Evolutionary conservation across 2,888 invertebrate species (phyloP).

Genomic region (Helleia helle): DNA sequence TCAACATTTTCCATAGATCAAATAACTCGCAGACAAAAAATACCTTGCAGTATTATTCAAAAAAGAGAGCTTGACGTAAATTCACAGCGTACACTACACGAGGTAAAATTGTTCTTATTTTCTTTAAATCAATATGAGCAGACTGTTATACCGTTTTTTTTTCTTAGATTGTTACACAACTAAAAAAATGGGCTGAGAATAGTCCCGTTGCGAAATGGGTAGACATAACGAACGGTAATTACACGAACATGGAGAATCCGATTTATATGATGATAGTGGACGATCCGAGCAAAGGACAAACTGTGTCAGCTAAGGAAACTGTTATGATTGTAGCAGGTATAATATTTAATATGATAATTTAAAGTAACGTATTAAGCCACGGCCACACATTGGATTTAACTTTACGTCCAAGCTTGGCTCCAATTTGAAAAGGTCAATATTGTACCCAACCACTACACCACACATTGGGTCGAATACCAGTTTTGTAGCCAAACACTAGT

Average conservation of each 20-base stretch:
- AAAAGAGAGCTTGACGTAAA: slow-evolving; percentile 43
- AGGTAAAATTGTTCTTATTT: slow-evolving; percentile 31
- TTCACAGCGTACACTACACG: slow-evolving; percentile 46
- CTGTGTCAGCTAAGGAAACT: slow-evolving; percentile 51
- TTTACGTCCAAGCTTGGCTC: no score
- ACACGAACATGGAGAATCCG: slow-evolving; percentile 59
- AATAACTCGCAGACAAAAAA: neutral
- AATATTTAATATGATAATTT: no score
- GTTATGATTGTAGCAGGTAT: slow-evolving; percentile 60
- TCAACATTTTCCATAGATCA: neutral
- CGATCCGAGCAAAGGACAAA: slow-evolving; percentile 60
- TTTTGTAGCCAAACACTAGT: no score
- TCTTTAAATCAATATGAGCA: slow-evolving; percentile 1
- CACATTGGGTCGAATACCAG: no score
- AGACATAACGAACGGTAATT: slow-evolving; percentile 54
- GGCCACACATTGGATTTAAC: no score
- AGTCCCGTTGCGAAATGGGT: slow-evolving; percentile 55
- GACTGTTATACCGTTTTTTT: slow-evolving; percentile 7
- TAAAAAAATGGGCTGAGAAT: slow-evolving; percentile 51
- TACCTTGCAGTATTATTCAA: slow-evolving; percentile 40
- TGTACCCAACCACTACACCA: no score
- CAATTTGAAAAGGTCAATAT: no score
- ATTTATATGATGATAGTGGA: slow-evolving; percentile 62
- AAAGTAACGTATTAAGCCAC: no score
- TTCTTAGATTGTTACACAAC: slow-evolving; percentile 44